Conservation (phyloP, 1,140 invertebrate genomes). For the Caenorhabditis briggsae region DNA sequence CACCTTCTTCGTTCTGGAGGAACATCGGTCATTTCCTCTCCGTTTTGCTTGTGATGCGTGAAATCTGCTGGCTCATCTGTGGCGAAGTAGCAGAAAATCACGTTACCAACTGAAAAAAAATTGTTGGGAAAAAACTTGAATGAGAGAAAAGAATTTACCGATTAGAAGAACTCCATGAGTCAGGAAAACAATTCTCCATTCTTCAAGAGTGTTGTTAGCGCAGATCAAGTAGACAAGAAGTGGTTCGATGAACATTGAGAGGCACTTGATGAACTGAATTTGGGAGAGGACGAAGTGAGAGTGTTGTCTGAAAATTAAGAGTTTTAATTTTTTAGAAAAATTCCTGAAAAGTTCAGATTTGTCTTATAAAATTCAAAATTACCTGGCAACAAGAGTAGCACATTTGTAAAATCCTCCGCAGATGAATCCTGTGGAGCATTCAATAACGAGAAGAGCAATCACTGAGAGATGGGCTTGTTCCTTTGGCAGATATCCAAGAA, state of each 20-base stretch:
- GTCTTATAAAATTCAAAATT: background rate
- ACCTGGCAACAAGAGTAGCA: slow-evolving; percentile 66
- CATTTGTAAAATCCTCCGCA: slow-evolving; percentile 69
- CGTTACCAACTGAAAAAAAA: slow-evolving; percentile 62
- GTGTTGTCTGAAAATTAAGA: slow-evolving; percentile 69
- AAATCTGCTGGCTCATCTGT: slow-evolving; percentile 67
- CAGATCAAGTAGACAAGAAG: slow-evolving; percentile 65
- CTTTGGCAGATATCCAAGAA: slow-evolving; percentile 63
- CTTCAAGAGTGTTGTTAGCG: slow-evolving; percentile 59
- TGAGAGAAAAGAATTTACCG: too few relatives aligned
- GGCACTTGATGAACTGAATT: slow-evolving; percentile 68
- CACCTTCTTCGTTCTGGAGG: slow-evolving; percentile 57
- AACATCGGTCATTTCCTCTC: slow-evolving; percentile 49
- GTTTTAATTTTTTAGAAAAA: too few relatives aligned
- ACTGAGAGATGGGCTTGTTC: slow-evolving; percentile 57
- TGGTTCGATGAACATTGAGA: slow-evolving; percentile 67
- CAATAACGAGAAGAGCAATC: slow-evolving; percentile 58
- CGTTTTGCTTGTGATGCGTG: slow-evolving; percentile 20
- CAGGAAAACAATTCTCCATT: slow-evolving; percentile 66
- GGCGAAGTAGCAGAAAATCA: slow-evolving; percentile 66
- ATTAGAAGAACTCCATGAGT: slow-evolving; percentile 66
- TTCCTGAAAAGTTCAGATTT: too few relatives aligned
- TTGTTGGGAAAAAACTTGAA: too few relatives aligned
- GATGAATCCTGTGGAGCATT: slow-evolving; percentile 65
- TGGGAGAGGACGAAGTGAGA: slow-evolving; percentile 67